Evolutionary conservation across 2,113 vertebrate species (phyloP).

Genomic region (Gasterosteus nipponicus): DNA sequence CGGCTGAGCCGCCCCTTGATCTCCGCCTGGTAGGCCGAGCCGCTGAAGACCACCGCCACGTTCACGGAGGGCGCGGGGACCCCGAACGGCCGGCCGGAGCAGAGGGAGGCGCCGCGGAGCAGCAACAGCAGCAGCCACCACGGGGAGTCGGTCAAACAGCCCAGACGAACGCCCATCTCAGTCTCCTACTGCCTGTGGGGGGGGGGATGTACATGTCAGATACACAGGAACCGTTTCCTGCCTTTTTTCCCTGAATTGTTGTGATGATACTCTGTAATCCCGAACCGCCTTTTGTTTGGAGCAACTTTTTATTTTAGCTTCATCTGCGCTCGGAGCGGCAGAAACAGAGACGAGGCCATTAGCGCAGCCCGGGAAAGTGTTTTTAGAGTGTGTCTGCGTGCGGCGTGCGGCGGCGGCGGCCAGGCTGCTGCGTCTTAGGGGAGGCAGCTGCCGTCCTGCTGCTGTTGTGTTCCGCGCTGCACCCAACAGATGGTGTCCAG

Average conservation of each 20-base stretch:
- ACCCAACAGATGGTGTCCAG: slow-evolving; percentile 80
- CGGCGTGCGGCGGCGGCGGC: no score
- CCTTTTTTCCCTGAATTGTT: slow-evolving; percentile 41
- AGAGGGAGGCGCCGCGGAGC: slow-evolving; percentile 73
- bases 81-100: slow-evolving; percentile 75
- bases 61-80: slow-evolving; percentile 77
- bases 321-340: slow-evolving; percentile 27
- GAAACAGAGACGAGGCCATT: slow-evolving; percentile 62
- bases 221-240: neutral
- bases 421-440: slow-evolving; percentile 62
- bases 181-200: slow-evolving; percentile 83
- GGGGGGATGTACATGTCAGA: slow-evolving; percentile 31
- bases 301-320: slow-evolving; percentile 53
- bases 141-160: slow-evolving; percentile 83
- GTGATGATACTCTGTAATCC: slow-evolving; percentile 53
- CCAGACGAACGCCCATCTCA: slow-evolving; percentile 92
- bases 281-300: slow-evolving; percentile 44
- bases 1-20: slow-evolving; percentile 88
- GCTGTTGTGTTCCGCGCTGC: slow-evolving; percentile 57
- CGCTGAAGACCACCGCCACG: slow-evolving; percentile 91
- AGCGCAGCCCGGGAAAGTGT: slow-evolving; percentile 52
- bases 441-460: slow-evolving; percentile 72
- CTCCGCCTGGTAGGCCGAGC: slow-evolving; percentile 86
- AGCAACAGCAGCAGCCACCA: slow-evolving; percentile 79
- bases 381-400: slow-evolving; percentile 55